phyloP scores from a whole-genome alignment of 2,888 invertebrate genomes.

The Microctonus brassicae region DNA sequence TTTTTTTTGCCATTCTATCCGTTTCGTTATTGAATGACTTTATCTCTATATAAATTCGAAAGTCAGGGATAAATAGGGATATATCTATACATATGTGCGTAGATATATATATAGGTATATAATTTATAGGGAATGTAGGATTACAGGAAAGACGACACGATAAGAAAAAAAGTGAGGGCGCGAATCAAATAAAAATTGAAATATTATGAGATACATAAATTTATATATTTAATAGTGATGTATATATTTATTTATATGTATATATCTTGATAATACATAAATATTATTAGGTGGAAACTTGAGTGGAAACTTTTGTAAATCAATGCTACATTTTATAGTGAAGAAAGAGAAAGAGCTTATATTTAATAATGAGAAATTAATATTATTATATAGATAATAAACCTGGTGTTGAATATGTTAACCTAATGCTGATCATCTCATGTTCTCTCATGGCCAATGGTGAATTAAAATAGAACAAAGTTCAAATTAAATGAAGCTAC shows the following conservation, averaged over 20 bases:
- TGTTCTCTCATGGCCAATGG: background rate
- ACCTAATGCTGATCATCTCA: background rate
- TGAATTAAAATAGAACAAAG: constrained; percentile 24
- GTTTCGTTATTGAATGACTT: constrained; percentile 30
- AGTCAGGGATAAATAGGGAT: constrained; percentile 4
- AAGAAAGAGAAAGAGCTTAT: background rate
- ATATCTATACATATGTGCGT: background rate
- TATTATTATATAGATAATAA: background rate
- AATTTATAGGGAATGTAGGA: background rate
- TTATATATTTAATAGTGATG: background rate
- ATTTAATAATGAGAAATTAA: background rate
- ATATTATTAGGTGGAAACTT: background rate
- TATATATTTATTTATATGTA: background rate
- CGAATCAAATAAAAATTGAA: background rate
- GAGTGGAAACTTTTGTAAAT: background rate
- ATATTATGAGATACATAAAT: background rate
- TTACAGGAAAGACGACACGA: constrained; percentile 18
- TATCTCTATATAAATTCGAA: constrained; percentile 8
- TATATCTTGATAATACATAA: no score
- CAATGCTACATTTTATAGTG: background rate
- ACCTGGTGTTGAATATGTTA: background rate
- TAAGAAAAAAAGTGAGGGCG: background rate
- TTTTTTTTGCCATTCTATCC: background rate
- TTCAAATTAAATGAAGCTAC: constrained; percentile 36
- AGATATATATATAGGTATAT: no score